A percentile compares a stretch with the other conserved stretches of the same genome.
Conservation (phyloP, 1,140 invertebrate genomes). For the Brachionus asplanchnoidis region DNA sequence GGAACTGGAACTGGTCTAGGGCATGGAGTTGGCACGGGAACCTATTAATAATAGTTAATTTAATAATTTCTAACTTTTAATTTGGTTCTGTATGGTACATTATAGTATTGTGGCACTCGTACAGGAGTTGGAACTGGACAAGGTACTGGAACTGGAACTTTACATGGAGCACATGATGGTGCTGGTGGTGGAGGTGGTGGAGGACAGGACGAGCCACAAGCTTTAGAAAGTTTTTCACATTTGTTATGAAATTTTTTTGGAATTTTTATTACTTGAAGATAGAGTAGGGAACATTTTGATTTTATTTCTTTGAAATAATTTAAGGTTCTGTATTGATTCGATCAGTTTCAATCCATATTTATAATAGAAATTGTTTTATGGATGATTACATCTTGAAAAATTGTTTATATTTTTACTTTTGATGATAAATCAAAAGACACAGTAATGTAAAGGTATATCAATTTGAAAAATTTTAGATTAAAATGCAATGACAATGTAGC, state of each 20-base stretch:
- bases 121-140: not conserved
- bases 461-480: not conserved
- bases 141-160: not conserved
- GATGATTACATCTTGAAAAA: not conserved
- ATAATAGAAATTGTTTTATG: not conserved
- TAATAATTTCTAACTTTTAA: not conserved
- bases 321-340: not conserved
- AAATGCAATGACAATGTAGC: not conserved
- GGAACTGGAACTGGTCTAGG: not conserved
- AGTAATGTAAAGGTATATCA: not conserved
- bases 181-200: not conserved
- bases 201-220: not conserved
- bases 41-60: not conserved
- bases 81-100: not conserved
- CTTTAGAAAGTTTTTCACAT: not conserved
- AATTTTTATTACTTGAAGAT: not conserved
- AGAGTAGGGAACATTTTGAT: not conserved
- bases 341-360: not conserved
- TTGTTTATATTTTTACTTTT: conserved; percentile 1
- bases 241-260: not conserved
- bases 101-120: not conserved
- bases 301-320: not conserved
- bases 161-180: not conserved
- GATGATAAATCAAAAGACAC: not conserved
- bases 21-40: not conserved